These are phyloP conservation scores for Decapterus maruadsi DNA, from an alignment of 2,797 vertebrate genomes.

Conservation along the genomic window DNA sequence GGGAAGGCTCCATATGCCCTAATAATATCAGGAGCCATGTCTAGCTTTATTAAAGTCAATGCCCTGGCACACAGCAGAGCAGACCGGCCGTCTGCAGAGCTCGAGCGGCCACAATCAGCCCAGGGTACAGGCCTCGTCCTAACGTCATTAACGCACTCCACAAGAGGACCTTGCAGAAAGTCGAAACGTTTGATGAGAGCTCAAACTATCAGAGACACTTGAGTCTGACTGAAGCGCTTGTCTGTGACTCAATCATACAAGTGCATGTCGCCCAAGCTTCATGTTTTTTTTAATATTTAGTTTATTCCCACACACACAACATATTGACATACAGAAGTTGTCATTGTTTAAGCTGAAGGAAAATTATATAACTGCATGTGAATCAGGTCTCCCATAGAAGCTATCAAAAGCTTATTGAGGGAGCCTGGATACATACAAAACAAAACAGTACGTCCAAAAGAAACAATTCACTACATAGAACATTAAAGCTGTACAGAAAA, in stretches of 20 bases:
- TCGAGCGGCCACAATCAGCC: constrained; percentile 1
- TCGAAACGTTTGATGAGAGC: constrained; percentile 32
- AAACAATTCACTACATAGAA: too few relatives aligned
- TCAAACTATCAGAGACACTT: constrained; percentile 11
- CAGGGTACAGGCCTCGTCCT: constrained; percentile 12
- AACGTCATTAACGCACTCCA: constrained; percentile 21
- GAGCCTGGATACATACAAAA: too few relatives aligned
- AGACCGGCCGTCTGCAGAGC: constrained; percentile 33
- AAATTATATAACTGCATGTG: too few relatives aligned
- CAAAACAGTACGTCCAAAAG: too few relatives aligned
- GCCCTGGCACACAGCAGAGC: constrained; percentile 41
- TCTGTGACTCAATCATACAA: neutral
- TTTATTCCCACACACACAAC: too few relatives aligned
- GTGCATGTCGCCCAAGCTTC: neutral
- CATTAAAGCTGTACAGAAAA: too few relatives aligned
- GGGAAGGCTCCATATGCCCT: constrained; percentile 32
- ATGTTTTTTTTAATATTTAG: too few relatives aligned
- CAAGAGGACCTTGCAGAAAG: constrained; percentile 22
- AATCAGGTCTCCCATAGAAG: too few relatives aligned
- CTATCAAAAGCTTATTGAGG: too few relatives aligned
- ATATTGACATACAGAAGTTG: too few relatives aligned
- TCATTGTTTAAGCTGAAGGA: too few relatives aligned
- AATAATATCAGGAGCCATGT: constrained; percentile 53
- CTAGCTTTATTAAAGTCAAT: constrained; percentile 61
- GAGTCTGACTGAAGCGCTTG: neutral